Evolutionary conservation across 1,140 invertebrate genomes (phyloP).

Genomic region (Apis florea): DNA sequence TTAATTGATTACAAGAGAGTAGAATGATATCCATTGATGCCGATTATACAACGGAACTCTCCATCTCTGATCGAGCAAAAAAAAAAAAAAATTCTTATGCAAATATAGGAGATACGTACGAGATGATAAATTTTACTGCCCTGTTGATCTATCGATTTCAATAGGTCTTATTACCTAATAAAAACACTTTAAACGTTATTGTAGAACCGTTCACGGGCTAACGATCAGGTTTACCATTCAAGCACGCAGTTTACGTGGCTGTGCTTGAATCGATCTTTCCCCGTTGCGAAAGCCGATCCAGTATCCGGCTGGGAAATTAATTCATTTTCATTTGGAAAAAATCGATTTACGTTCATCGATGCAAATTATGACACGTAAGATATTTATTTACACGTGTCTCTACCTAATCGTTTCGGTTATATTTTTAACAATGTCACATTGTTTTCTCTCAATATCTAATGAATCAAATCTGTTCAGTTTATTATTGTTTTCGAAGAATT

Average conservation of each 20-base stretch:
- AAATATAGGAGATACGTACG: not conserved
- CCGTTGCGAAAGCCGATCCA: conserved; percentile 48
- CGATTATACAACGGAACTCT: not conserved
- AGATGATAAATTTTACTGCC: conserved; percentile 33
- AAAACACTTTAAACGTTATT: conserved; percentile 48
- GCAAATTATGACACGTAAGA: not conserved
- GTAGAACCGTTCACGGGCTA: conserved; percentile 54
- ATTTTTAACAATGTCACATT: not conserved
- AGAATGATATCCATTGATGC: not conserved
- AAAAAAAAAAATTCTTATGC: conserved; percentile 21
- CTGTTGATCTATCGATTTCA: conserved; percentile 47
- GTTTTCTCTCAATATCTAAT: not conserved
- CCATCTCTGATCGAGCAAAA: not conserved
- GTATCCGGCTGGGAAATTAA: conserved; percentile 58
- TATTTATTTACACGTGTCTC: not conserved
- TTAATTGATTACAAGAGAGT: not conserved
- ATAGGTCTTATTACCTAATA: conserved; percentile 37
- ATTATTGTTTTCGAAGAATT: too few relatives aligned
- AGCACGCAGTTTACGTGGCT: conserved; percentile 37
- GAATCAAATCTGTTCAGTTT: too few relatives aligned
- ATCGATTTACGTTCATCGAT: conserved; percentile 22
- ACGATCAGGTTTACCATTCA: conserved; percentile 37
- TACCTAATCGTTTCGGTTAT: not conserved
- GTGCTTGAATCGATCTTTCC: conserved; percentile 53
- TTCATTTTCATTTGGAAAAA: conserved; percentile 29